phyloP scores from a whole-genome alignment of 2,797 vertebrate genomes.

The Oryzias sinensis region DNA sequence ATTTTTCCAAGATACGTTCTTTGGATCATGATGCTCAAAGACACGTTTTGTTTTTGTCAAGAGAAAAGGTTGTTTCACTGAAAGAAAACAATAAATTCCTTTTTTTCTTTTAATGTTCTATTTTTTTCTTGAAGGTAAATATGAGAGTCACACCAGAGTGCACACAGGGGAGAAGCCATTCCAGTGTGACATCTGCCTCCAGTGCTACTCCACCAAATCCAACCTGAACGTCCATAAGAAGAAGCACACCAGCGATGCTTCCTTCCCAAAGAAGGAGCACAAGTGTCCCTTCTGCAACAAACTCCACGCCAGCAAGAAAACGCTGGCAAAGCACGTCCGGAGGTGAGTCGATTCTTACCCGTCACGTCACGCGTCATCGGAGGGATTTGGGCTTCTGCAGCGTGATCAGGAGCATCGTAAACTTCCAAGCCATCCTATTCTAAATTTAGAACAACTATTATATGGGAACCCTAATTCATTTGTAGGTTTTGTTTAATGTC shows the following conservation, averaged over 20 bases:
- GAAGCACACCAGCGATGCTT: constrained; percentile 84
- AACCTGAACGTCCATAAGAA: constrained; percentile 97
- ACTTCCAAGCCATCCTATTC: too few species aligned
- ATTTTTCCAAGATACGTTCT: too few species aligned
- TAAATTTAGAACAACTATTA: too few species aligned
- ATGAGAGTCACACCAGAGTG: constrained; percentile 94
- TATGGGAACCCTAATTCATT: too few species aligned
- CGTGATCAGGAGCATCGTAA: too few species aligned
- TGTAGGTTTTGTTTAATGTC: too few species aligned
- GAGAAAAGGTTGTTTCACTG: too few species aligned
- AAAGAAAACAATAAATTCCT: too few species aligned
- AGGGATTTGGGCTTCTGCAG: neutral
- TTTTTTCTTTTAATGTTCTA: too few species aligned
- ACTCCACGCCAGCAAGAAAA: constrained; percentile 96
- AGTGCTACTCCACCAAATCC: constrained; percentile 97
- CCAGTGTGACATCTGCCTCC: constrained; percentile 95
- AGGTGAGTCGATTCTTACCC: constrained; percentile 75
- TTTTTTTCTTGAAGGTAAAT: constrained; percentile 82
- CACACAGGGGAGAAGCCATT: constrained; percentile 98
- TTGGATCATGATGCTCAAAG: too few species aligned
- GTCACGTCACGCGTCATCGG: too few species aligned
- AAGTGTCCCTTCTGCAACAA: constrained; percentile 95
- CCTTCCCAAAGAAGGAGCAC: constrained; percentile 93
- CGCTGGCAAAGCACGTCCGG: constrained; percentile 90
- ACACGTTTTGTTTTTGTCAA: too few species aligned